phyloP scores from a whole-genome alignment of 2,888 invertebrate species.

The Synanthedon vespiformis region DNA sequence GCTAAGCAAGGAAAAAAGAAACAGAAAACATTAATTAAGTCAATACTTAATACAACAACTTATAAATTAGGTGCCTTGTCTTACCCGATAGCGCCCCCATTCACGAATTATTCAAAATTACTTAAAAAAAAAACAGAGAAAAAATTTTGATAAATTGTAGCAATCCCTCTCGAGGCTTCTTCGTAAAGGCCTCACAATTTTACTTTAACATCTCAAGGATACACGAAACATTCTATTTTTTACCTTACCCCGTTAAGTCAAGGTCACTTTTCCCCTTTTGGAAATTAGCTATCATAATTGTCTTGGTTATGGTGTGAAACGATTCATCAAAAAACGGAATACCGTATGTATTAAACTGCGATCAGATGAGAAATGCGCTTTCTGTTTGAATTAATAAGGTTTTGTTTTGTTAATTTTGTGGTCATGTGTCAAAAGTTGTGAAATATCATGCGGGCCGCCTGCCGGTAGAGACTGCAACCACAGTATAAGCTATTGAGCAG shows the following conservation, averaged over 20 bases:
- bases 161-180: slow-evolving; percentile 33
- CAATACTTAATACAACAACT: slow-evolving; percentile 21
- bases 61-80: slow-evolving; percentile 42
- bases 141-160: slow-evolving; percentile 38
- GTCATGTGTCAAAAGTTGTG: slow-evolving; percentile 42
- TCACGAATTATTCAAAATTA: slow-evolving; percentile 58
- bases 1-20: background rate
- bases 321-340: slow-evolving; percentile 14
- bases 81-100: slow-evolving; percentile 37
- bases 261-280: background rate
- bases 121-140: slow-evolving; percentile 31
- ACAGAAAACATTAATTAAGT: slow-evolving; percentile 39
- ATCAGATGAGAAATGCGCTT: slow-evolving; percentile 10
- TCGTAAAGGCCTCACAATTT: slow-evolving; percentile 13
- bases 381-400: slow-evolving; percentile 7
- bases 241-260: background rate
- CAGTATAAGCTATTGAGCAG: too few species aligned
- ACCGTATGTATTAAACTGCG: background rate
- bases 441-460: slow-evolving; percentile 32
- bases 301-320: slow-evolving; percentile 25
- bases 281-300: background rate
- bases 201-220: slow-evolving; percentile 1
- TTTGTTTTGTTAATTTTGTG: slow-evolving; percentile 20
- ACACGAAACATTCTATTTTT: background rate
- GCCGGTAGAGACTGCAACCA: slow-evolving; percentile 33